Percentiles rank a stretch among this genome's conserved stretches.
These are phyloP conservation scores for Apamea monoglypha DNA, from an alignment of 2,888 invertebrate genomes.

Conservation along the genomic window DNA sequence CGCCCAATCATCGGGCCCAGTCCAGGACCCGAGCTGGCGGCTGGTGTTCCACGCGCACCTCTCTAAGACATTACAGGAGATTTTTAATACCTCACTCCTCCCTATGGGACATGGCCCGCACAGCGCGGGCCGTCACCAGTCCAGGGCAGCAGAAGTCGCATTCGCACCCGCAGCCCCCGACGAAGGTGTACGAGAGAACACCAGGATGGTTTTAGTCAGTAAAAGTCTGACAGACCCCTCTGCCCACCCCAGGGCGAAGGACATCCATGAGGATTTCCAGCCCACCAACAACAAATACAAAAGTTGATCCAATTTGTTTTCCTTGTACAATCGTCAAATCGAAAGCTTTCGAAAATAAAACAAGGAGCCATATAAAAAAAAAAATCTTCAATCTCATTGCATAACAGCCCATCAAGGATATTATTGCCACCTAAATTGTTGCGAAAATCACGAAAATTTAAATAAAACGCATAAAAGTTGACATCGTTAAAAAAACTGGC, in stretches of 20 bases:
- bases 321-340: conserved; percentile 12
- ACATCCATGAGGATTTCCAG: no score
- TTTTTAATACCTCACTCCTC: no score
- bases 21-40: no score
- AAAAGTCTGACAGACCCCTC: not conserved
- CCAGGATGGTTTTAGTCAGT: not conserved
- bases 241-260: not conserved
- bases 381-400: conserved; percentile 44
- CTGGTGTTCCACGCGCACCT: no score
- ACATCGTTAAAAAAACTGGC: conserved; percentile 56
- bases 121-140: no score
- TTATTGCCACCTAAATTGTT: conserved; percentile 58
- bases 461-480: conserved; percentile 63
- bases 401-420: conserved; percentile 43
- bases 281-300: not conserved
- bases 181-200: no score
- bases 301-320: conserved; percentile 13
- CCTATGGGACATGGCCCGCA: no score
- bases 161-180: no score
- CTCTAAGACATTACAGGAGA: no score
- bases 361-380: conserved; percentile 16
- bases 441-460: conserved; percentile 61
- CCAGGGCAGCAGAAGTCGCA: no score
- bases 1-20: no score
- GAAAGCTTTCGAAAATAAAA: conserved; percentile 15